phyloP scores from a whole-genome alignment of 2,113 vertebrate species.

The Oncorhynchus keta region DNA sequence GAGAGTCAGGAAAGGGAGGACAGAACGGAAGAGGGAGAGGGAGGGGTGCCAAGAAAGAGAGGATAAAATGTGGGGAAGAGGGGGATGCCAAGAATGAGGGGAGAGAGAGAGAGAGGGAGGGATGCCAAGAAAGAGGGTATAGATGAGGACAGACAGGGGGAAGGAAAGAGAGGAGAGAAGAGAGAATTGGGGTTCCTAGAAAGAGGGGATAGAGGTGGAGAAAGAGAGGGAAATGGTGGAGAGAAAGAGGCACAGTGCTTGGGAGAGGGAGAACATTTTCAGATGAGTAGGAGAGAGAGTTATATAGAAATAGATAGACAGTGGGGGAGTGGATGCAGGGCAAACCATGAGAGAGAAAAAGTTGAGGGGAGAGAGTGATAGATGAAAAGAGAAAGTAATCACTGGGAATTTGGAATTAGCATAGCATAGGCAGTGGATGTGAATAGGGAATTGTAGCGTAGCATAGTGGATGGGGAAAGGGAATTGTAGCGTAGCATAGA shows the following conservation, averaged over 20 bases:
- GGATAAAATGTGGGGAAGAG: not conserved
- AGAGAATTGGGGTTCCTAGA: slow-evolving; percentile 14
- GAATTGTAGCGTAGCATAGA: no score
- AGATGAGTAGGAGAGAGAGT: slow-evolving; percentile 5
- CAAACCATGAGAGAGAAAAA: not conserved
- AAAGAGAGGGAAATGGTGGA: slow-evolving; percentile 46
- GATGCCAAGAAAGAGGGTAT: not conserved
- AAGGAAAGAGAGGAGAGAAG: slow-evolving; percentile 1
- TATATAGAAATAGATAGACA: not conserved
- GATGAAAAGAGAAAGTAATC: not conserved
- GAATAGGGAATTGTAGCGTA: no score
- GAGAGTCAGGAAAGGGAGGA: slow-evolving; percentile 33
- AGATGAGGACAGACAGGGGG: not conserved
- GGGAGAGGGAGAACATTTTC: not conserved
- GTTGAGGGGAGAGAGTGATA: slow-evolving; percentile 3
- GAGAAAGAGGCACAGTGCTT: not conserved
- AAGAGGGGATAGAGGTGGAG: slow-evolving; percentile 8
- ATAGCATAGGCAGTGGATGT: no score
- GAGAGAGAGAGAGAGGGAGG: not conserved
- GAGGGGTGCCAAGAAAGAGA: slow-evolving; percentile 23
- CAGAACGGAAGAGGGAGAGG: slow-evolving; percentile 26
- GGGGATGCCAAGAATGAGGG: slow-evolving; percentile 13
- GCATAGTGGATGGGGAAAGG: no score
- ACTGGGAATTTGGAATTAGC: no score
- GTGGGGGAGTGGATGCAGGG: not conserved